Conservation (phyloP, 2,797 vertebrate genomes). For the Nothura maculosa region DNA sequence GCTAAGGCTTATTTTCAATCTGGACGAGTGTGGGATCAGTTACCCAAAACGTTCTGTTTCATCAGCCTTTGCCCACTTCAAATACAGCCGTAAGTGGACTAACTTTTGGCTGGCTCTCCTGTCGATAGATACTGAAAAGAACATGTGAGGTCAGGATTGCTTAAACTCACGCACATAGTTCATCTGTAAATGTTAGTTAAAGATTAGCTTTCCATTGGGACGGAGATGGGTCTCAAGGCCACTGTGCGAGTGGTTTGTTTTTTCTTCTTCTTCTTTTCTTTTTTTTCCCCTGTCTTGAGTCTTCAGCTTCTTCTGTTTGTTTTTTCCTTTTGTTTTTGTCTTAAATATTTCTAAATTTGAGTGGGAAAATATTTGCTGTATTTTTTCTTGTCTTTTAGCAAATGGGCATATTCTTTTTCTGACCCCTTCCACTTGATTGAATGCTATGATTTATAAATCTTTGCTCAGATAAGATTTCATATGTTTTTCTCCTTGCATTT, state of each 20-base stretch:
- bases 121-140: not conserved
- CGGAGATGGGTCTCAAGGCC: not conserved
- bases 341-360: not conserved
- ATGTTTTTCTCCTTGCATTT: not conserved
- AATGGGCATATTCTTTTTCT: not conserved
- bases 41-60: not conserved
- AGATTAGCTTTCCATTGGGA: not conserved
- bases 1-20: not conserved
- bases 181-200: not conserved
- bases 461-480: not conserved
- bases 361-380: not conserved
- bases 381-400: not conserved
- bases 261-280: not conserved
- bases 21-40: not conserved
- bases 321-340: not conserved
- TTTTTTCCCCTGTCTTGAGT: not conserved
- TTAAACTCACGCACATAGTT: not conserved
- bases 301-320: too few species aligned
- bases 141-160: not conserved
- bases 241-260: not conserved
- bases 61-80: not conserved
- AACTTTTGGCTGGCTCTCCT: not conserved
- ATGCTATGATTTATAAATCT: not conserved
- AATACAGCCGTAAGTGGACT: not conserved
- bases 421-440: not conserved